These are phyloP conservation scores for Himalopsyche kuldschensis DNA, from an alignment of 2,888 invertebrate species.

Conservation along the genomic window DNA sequence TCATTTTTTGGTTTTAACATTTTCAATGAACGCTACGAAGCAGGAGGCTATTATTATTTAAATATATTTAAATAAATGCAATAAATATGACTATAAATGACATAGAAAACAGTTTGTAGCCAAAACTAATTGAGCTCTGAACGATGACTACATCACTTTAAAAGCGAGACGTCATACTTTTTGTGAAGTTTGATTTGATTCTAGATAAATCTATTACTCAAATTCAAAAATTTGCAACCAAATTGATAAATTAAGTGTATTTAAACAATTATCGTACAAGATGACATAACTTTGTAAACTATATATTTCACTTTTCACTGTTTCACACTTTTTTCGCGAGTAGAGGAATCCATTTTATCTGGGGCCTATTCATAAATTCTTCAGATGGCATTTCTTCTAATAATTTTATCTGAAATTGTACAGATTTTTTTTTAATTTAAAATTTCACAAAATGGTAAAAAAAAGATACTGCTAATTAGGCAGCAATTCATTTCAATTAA, in stretches of 20 bases:
- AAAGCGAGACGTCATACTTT: too few species aligned
- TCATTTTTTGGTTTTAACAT: too few species aligned
- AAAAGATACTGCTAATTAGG: background rate
- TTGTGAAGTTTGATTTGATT: too few species aligned
- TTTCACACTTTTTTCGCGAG: background rate
- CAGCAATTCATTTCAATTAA: background rate
- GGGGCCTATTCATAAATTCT: constrained; percentile 60
- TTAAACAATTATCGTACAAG: background rate
- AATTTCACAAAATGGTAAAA: constrained; percentile 39
- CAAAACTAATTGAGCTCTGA: too few species aligned
- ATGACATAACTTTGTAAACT: background rate
- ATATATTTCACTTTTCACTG: background rate
- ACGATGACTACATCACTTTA: too few species aligned
- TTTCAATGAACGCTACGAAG: too few species aligned
- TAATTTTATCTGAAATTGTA: constrained; percentile 53
- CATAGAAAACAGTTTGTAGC: too few species aligned
- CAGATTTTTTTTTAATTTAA: constrained; percentile 36
- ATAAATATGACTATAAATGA: too few species aligned
- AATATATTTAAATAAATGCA: too few species aligned
- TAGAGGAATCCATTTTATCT: constrained; percentile 59
- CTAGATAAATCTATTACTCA: too few species aligned
- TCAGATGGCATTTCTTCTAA: constrained; percentile 62
- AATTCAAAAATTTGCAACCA: too few species aligned
- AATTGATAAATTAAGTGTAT: background rate
- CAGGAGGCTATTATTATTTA: too few species aligned